Base-by-base conservation (phyloP, 2,888 invertebrate genomes). In the Polietes domitor region DNA sequence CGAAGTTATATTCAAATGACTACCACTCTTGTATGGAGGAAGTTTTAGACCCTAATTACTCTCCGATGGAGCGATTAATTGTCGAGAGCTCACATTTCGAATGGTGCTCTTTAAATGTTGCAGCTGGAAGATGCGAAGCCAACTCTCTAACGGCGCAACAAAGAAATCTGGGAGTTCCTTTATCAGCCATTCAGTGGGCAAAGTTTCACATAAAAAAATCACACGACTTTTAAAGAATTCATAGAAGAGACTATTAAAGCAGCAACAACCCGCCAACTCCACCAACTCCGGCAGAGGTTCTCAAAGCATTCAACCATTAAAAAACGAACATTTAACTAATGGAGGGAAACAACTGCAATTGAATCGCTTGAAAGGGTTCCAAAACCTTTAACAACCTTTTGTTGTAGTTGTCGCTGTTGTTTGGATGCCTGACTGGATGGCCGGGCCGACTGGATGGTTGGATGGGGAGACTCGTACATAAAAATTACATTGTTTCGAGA, bases 351-450 rank as follows among this genome's bases (percentile, higher is more conserved):
- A 68, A 68, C 21, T 68, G 68, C 68, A 68, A 68, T 68, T 68
- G 43, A 41, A 68, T 68, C 41, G 37, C 43, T 43, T 41, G 28
- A 68, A 68, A 24, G 68, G 68, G 68, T 68, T 68, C 43, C 43
- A 68, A 68, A 68, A 68, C 24, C 68, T 68, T 68, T 68, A 68
- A 68, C 68, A 68, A 68, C 68, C 68, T 68, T 68, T 68, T 68
- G 68, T 68, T 24, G 68, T 63, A 17, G 37, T 28, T 24, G 61
- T n/a, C 28, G 15, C 41, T 65, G 17, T 65, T 41, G 68, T 68
- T 37, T 17, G 19, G 21, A n/a, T n/a, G n/a, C n/a, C 43, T 15
- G 41, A 6, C 1, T 65, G 10, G 41, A 7, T 58, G 24, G 43
- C n/a, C n/a, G 37, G 19, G 21, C 43, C 24, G 41, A 6, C 1